Conservation (phyloP, 2,888 invertebrate species). For the Gymnocheta viridis region DNA sequence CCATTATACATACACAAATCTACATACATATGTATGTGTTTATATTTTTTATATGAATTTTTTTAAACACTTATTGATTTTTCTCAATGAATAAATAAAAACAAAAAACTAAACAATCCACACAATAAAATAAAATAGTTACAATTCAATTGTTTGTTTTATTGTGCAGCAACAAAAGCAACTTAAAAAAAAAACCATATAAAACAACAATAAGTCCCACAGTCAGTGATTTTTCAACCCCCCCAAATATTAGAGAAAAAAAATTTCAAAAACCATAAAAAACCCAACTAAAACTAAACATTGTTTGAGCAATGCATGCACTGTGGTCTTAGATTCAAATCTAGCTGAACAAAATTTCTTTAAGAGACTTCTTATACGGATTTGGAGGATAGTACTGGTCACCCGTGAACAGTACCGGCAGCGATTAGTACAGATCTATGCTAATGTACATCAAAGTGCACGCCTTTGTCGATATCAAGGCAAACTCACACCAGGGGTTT, state of each 20-base stretch:
- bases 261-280: not conserved
- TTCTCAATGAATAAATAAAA: slow-evolving; percentile 39
- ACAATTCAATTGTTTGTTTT: slow-evolving; percentile 58
- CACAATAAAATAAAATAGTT: slow-evolving; percentile 59
- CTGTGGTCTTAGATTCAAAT: not conserved
- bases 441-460: no score
- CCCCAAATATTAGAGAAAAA: not conserved
- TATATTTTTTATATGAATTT: not conserved
- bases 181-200: slow-evolving; percentile 28
- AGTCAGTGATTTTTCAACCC: slow-evolving; percentile 60
- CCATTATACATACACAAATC: no score
- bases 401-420: no score
- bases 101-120: slow-evolving; percentile 30
- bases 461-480: no score
- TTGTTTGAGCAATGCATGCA: slow-evolving; percentile 19
- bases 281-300: slow-evolving; percentile 18
- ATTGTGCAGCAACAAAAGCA: slow-evolving; percentile 46
- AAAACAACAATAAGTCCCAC: slow-evolving; percentile 13
- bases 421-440: no score
- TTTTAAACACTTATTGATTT: slow-evolving; percentile 52
- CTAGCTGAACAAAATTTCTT: not conserved
- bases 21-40: no score
- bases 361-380: not conserved
- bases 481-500: no score
- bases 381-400: no score